Conservation (phyloP, 2,888 invertebrate species). For the Osmoderma eremita region DNA sequence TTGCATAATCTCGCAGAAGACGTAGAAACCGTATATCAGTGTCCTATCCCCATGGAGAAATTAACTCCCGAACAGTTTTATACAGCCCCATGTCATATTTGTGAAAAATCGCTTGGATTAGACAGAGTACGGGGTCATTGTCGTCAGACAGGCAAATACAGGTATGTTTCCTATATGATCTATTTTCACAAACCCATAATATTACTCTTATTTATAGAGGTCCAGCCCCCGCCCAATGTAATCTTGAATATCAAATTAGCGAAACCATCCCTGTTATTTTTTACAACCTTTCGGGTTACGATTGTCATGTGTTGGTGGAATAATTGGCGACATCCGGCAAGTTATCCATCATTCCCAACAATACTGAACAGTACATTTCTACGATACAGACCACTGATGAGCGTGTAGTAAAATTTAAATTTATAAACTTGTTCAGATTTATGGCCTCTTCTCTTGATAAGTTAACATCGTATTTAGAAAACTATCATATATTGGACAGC, state of each 20-base stretch:
- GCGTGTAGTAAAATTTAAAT: constrained; percentile 44
- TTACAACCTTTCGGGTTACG: background rate
- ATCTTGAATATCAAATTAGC: too few relatives aligned
- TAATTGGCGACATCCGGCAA: too few relatives aligned
- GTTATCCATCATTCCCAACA: constrained; percentile 28
- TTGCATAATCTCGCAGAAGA: background rate
- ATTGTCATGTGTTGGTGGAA: too few relatives aligned
- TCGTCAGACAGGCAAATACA: constrained; percentile 43
- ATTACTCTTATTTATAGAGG: too few relatives aligned
- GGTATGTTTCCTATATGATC: constrained; percentile 40
- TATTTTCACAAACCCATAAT: constrained; percentile 32
- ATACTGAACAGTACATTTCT: constrained; percentile 50
- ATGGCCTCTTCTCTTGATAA: constrained; percentile 49
- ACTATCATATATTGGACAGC: background rate
- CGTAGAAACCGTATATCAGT: background rate
- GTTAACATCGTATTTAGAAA: constrained; percentile 41
- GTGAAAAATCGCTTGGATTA: too few relatives aligned
- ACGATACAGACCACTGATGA: constrained; percentile 44
- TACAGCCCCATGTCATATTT: too few relatives aligned
- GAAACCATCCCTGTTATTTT: constrained; percentile 42
- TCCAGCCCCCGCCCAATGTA: too few relatives aligned
- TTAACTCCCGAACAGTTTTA: too few relatives aligned
- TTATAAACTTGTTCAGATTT: constrained; percentile 49
- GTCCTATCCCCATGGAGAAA: too few relatives aligned
- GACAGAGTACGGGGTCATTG: constrained; percentile 44